A percentile compares a stretch with the other conserved stretches of the same genome.
These are phyloP conservation scores for Alauda arvensis DNA, from an alignment of 2,797 vertebrate species.

Conservation along the genomic window DNA sequence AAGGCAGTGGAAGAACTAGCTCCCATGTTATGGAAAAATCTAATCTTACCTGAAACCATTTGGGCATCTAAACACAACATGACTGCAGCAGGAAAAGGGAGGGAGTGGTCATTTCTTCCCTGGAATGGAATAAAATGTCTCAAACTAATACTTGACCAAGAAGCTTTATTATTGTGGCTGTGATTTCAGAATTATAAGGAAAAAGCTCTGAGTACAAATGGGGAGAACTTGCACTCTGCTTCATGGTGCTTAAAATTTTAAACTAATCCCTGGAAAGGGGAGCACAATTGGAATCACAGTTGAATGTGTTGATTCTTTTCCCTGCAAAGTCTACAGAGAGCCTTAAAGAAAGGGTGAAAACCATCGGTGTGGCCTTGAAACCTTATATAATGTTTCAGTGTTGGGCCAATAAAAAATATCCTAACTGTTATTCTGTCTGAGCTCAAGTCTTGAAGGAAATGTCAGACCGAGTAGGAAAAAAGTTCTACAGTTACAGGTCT, in stretches of 20 bases:
- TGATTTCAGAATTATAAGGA: constrained; percentile 21
- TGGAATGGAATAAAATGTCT: not conserved
- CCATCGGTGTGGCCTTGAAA: constrained; percentile 58
- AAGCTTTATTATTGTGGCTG: constrained; percentile 21
- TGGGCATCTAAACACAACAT: constrained; percentile 1
- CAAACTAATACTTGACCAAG: not conserved
- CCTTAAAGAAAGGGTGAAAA: not conserved
- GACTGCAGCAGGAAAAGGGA: not conserved
- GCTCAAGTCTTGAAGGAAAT: constrained; percentile 56
- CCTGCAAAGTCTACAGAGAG: not conserved
- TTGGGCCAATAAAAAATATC: constrained; percentile 62
- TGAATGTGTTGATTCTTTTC: constrained; percentile 32
- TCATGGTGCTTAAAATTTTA: constrained; percentile 12
- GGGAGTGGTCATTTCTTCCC: not conserved
- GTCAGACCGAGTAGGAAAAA: constrained; percentile 47
- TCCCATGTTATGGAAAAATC: not conserved
- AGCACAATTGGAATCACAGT: constrained; percentile 7
- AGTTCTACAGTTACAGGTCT: constrained; percentile 54
- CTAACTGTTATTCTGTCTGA: constrained; percentile 51
- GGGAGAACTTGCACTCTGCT: constrained; percentile 1
- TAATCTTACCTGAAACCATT: not conserved
- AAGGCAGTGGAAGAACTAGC: not conserved
- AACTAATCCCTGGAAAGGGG: constrained; percentile 17
- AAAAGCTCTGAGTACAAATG: not conserved
- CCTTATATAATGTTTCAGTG: constrained; percentile 52